Evolutionary conservation across 2,797 vertebrate species (phyloP), one percentile per base, ranked within the genome.

Genomic region (Ceryle rudis): DNA sequence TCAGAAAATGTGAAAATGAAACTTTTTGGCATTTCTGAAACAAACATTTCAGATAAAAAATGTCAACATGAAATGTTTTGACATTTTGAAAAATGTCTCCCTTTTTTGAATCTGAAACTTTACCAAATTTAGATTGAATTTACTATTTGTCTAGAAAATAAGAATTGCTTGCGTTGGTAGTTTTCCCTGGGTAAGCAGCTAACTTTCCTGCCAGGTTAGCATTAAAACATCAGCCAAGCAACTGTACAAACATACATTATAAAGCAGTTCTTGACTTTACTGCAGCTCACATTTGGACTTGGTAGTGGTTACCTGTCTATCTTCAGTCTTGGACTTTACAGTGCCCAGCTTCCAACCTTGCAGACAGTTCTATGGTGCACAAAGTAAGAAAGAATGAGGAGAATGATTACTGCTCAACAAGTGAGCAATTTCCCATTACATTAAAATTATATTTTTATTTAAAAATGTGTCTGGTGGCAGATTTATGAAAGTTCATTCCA

Each of bases 1-100:
- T 89, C 69, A 29, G 54, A 89, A 95, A 95, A 96, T 89, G 81
- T 96, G 84, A 94, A 81, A 94, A 92, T 54, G 78, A 87, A 95
- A 92, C 67, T 94, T 91, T 73, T 28, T 85, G 84, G 71, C 89
- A 87, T 92, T 96, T 97, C 77, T 93, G 95, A 90, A 92, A 94
- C 39, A 96, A 97, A 94, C 86, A 94, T 81, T 93, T 80, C 81
- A 49, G 78, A 92, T 93, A 92, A 96, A 96, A 97, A 96, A 95
- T 82, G 90, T 80, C 93, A 95, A 77, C 67, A 35, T 89, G 81
- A 90, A 94, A 85, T 94, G 92, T 94, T 97, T 95, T 96, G 95
- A 93, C 93, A 81, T 64, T 93, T 96, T 87, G 73, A 94, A 93
- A 87, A 96, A 95, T 87, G 57, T 58, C 81, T 92, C 72, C 28